Evolutionary conservation across 2,113 vertebrate species (phyloP).

Genomic region (Athene cunicularia): DNA sequence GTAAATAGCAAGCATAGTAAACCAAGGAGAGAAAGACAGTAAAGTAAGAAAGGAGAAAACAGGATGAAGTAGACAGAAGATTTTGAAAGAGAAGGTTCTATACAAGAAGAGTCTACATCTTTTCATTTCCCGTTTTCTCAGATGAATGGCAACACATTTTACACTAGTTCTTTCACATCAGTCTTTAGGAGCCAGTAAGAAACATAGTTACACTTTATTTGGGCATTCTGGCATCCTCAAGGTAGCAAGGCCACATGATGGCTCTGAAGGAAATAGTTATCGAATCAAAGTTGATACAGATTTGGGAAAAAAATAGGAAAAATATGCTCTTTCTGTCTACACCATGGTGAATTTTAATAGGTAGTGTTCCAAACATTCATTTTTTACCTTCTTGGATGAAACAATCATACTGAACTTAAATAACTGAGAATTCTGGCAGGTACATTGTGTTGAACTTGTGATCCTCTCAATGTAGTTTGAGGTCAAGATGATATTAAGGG

Average conservation of each 20-base stretch:
- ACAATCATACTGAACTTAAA: neutral
- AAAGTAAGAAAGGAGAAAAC: neutral
- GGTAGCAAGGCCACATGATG: neutral
- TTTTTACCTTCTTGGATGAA: neutral
- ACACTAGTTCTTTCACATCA: neutral
- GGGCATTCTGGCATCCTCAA: neutral
- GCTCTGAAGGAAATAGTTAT: neutral
- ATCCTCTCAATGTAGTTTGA: neutral
- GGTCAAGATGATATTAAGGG: neutral
- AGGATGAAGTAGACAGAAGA: neutral
- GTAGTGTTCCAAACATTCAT: neutral
- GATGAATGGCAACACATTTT: neutral
- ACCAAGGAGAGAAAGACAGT: neutral
- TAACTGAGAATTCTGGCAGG: neutral
- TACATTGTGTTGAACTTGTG: neutral
- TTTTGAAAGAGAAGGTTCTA: neutral
- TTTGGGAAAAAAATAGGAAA: rapidly evolving
- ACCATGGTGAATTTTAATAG: neutral
- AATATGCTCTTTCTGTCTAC: neutral
- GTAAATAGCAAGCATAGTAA: neutral
- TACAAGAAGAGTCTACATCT: rapidly evolving
- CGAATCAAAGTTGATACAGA: neutral
- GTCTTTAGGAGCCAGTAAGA: neutral
- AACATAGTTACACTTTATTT: neutral
- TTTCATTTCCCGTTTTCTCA: neutral